These are phyloP conservation scores for Aldabrachelys gigantea DNA, from an alignment of 2,113 vertebrate genomes.

Conservation along the genomic window DNA sequence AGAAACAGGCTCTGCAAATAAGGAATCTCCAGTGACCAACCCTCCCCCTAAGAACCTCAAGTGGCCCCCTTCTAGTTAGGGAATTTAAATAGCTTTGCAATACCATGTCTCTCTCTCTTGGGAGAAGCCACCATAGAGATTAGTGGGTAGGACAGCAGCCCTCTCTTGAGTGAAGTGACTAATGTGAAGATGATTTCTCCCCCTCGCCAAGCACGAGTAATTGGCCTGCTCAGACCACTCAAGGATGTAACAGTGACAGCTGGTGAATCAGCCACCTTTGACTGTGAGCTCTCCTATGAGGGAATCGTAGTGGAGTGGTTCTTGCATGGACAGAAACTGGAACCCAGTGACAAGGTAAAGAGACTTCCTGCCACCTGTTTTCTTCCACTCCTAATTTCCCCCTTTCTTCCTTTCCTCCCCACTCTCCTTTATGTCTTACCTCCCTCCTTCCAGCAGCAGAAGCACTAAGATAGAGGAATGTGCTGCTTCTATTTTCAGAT, in stretches of 20 bases:
- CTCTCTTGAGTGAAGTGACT: constrained; percentile 73
- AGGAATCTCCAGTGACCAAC: constrained; percentile 68
- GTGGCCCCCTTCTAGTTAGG: constrained; percentile 60
- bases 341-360: constrained; percentile 93
- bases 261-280: constrained; percentile 95
- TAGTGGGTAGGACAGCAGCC: constrained; percentile 73
- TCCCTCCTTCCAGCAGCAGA: not conserved
- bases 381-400: not conserved
- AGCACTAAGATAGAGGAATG: not conserved
- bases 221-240: constrained; percentile 88
- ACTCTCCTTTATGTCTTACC: not conserved
- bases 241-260: constrained; percentile 94
- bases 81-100: constrained; percentile 70
- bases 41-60: constrained; percentile 62
- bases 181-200: constrained; percentile 85
- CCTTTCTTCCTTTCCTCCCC: not conserved
- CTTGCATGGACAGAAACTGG: constrained; percentile 90
- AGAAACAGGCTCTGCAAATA: constrained; percentile 83
- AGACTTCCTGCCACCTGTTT: constrained; percentile 17
- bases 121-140: constrained; percentile 80
- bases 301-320: constrained; percentile 96
- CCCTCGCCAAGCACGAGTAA: constrained; percentile 91
- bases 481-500: not conserved
- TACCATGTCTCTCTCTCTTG: constrained; percentile 77
- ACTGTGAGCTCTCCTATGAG: constrained; percentile 96